Base-by-base conservation (phyloP, 2,113 vertebrate species). In the Apteryx owenii region DNA sequence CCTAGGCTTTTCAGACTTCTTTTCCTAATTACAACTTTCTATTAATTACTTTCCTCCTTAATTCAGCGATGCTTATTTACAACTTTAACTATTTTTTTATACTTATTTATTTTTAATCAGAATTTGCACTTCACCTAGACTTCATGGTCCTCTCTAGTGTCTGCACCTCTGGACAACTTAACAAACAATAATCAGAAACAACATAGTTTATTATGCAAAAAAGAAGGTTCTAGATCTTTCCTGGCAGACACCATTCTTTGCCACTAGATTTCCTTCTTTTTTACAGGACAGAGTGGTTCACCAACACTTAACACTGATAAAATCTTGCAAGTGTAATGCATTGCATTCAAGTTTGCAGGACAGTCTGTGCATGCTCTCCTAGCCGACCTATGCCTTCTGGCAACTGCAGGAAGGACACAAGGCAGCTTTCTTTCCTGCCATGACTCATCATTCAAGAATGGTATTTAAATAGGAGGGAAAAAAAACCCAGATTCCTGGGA, bases 381-480 rank as follows among this genome's bases (percentile, higher is more conserved):
- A 66, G 92, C 87, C 89, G 72, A 83, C 40, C 51, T 60, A 22
- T 14, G 84, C 70, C 48, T 86, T 92, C 68, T 48, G 75, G 51
- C 40, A 81, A 65, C 82, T 89, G 58, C 56, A 51, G 58, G 10
- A 97, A 94, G 53, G 64, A 76, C 26, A 75, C 22, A 68, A 76
- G 44, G 65, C 81, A 94, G 77, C 50, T 62, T 69, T 84, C 53
- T 96, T 97, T 95, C 70, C 76, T 91, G 79, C 79, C 46, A 46
- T 97, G 89, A 96, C 58, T 95, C 95, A 97, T 81, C 82, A 78
- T 53, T 69, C 38, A 85, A 81, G 92, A 94, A 96, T 91, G 80
- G 0, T 48, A 69, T 44, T 89, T 90, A 72, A 79, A 80, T 5
- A 68, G 61, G 9, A 75, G 26, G 9, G 33, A 62, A 81, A 91